Percentiles rank a stretch among this genome's conserved stretches.
Conservation (phyloP, 2,888 invertebrate species). For the Rhogogaster chlorosoma region DNA sequence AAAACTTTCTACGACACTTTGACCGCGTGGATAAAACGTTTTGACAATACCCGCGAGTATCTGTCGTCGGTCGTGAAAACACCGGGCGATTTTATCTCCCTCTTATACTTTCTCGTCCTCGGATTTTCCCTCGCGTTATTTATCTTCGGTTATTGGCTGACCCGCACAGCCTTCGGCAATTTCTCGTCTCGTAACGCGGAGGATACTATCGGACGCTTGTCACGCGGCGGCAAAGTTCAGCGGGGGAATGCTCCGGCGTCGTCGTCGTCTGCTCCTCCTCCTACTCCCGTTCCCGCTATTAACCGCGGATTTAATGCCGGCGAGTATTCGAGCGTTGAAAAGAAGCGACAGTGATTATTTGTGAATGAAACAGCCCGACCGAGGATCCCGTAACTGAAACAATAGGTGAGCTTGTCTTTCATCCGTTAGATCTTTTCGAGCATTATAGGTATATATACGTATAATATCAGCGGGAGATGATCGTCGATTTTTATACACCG, state of each 20-base stretch:
- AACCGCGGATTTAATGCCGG: background rate
- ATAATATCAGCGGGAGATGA: background rate
- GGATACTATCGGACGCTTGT: background rate
- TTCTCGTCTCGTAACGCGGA: background rate
- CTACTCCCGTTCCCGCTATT: background rate
- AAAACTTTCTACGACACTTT: constrained; percentile 60
- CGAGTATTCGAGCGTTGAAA: background rate
- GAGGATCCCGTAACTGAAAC: background rate
- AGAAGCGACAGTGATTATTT: background rate
- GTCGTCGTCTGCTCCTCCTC: background rate
- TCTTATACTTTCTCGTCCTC: background rate
- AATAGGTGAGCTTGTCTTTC: background rate
- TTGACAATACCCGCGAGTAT: background rate
- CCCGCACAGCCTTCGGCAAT: background rate
- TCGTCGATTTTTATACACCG: background rate
- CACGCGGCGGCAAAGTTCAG: constrained; percentile 19
- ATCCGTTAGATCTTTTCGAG: background rate
- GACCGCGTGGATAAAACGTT: background rate
- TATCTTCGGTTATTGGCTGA: background rate
- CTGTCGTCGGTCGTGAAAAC: background rate
- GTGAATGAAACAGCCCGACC: background rate
- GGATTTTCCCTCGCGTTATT: background rate
- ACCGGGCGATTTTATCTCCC: background rate
- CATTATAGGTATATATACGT: background rate
- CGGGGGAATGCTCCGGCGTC: constrained; percentile 7